Percentiles rank a stretch among this genome's conserved stretches.
Conservation (phyloP, 2,113 vertebrate species). For the Dipodomys spectabilis region DNA sequence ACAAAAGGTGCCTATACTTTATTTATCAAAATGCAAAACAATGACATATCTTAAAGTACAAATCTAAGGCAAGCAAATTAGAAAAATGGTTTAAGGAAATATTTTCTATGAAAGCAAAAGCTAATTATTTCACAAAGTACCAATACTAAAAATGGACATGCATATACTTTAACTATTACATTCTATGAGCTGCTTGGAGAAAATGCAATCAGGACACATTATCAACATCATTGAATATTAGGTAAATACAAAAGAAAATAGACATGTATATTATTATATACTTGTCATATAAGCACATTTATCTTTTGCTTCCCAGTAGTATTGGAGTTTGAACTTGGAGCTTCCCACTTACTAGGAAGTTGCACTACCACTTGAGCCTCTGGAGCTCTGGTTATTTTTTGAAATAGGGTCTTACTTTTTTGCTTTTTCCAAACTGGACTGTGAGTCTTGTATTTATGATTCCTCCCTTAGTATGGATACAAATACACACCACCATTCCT, state of each 20-base stretch:
- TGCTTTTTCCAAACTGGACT: too few relatives aligned
- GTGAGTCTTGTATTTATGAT: too few relatives aligned
- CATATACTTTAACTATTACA: not conserved
- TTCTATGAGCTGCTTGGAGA: not conserved
- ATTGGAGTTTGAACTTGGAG: too few relatives aligned
- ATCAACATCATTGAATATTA: conserved; percentile 7
- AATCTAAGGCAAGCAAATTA: not conserved
- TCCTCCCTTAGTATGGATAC: too few relatives aligned
- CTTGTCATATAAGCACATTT: not conserved
- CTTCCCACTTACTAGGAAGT: too few relatives aligned
- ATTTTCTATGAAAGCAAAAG: not conserved
- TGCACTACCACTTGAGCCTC: too few relatives aligned
- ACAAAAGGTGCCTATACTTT: not conserved
- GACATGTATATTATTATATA: not conserved
- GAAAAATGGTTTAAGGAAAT: conserved; percentile 29
- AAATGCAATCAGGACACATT: not conserved
- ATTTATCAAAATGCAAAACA: conserved; percentile 38
- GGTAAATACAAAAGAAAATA: conserved; percentile 40
- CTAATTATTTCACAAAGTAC: not conserved
- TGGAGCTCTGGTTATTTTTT: too few relatives aligned
- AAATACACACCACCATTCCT: too few relatives aligned
- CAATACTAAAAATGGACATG: not conserved
- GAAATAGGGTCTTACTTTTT: too few relatives aligned
- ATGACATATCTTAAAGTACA: not conserved
- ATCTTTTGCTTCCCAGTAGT: not conserved